Evolutionary conservation across 1,140 invertebrate species (phyloP).

Genomic region (Sogatella furcifera): DNA sequence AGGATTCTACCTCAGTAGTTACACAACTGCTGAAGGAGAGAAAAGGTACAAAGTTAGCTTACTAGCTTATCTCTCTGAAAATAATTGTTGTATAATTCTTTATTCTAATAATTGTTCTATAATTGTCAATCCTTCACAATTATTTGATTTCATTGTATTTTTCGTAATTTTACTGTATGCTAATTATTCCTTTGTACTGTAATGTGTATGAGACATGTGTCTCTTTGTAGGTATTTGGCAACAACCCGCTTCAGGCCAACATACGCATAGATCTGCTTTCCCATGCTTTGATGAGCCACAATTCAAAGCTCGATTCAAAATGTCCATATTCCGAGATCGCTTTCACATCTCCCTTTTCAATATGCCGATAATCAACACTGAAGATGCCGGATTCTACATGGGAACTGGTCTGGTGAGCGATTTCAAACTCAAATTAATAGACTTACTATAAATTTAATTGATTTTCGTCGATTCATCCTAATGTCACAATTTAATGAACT

Average conservation of each 20-base stretch:
- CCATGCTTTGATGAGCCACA: constrained; percentile 97
- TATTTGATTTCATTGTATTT: no score
- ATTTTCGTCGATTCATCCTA: no score
- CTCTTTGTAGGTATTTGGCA: constrained; percentile 62
- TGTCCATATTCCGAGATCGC: constrained; percentile 76
- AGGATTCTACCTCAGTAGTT: constrained; percentile 88
- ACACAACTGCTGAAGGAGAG: constrained; percentile 57
- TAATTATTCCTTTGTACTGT: no score
- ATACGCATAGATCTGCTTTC: constrained; percentile 84
- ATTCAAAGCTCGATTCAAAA: constrained; percentile 83
- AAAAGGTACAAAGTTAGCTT: constrained; percentile 59
- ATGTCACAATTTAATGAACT: not conserved
- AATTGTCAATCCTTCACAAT: no score
- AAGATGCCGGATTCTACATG: constrained; percentile 77
- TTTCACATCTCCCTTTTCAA: constrained; percentile 83
- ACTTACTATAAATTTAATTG: no score
- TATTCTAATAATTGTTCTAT: no score
- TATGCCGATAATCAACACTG: constrained; percentile 78
- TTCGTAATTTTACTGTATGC: no score
- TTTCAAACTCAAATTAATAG: constrained; percentile 2
- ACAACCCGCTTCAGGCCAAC: constrained; percentile 94
- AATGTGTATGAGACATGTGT: no score
- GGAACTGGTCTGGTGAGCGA: constrained; percentile 65
- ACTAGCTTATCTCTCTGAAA: no score
- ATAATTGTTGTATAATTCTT: no score